phyloP scores from a whole-genome alignment of 2,888 invertebrate species.

The Muschampia staudingeri region DNA sequence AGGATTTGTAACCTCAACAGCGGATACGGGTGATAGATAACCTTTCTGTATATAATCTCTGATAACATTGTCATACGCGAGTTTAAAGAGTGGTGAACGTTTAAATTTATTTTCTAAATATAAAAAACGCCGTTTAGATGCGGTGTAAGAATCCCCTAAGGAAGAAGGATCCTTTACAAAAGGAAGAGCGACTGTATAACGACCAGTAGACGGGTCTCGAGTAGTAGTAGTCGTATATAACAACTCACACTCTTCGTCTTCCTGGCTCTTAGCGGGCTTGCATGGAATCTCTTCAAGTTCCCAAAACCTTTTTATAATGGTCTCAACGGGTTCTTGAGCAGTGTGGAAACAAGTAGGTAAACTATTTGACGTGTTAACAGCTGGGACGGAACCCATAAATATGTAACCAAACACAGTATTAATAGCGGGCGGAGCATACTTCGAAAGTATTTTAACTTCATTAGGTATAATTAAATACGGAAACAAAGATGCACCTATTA shows the following conservation, averaged over 20 bases:
- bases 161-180: background rate
- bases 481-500: slow-evolving; percentile 57
- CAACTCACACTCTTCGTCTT: background rate
- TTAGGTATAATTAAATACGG: slow-evolving; percentile 48
- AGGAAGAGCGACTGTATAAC: background rate
- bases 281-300: background rate
- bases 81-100: background rate
- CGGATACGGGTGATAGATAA: background rate
- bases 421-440: slow-evolving; percentile 20
- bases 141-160: background rate
- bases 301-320: background rate
- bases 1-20: background rate
- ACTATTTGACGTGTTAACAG: background rate
- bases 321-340: background rate
- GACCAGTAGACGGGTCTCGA: background rate
- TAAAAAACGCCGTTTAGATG: background rate
- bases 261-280: background rate
- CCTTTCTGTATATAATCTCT: background rate
- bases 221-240: background rate
- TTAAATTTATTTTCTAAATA: background rate
- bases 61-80: background rate
- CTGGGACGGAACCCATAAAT: background rate
- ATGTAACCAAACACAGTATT: background rate
- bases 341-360: background rate
- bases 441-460: background rate